Conservation (phyloP, 2,113 vertebrate genomes). For the Marmota flaviventris region DNA sequence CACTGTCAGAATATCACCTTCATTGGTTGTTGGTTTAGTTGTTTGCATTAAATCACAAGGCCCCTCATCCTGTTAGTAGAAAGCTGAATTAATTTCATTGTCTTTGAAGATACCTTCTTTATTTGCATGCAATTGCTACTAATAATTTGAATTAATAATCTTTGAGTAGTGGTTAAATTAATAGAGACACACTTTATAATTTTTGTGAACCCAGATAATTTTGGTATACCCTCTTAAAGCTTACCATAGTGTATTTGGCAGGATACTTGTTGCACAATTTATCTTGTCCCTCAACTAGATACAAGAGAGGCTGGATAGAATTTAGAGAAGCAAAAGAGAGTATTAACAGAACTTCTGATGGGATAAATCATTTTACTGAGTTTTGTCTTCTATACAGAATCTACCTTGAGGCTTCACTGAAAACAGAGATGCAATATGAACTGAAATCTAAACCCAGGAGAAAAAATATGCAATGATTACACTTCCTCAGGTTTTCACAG, state of each 20-base stretch:
- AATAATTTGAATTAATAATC: not conserved
- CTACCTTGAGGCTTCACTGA: not conserved
- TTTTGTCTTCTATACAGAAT: conserved; percentile 1
- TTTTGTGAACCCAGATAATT: not conserved
- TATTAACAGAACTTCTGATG: not conserved
- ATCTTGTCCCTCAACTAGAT: not conserved
- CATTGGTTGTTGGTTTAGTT: not conserved
- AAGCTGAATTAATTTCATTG: not conserved
- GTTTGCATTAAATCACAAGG: not conserved
- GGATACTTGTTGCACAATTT: not conserved
- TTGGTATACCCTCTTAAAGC: not conserved
- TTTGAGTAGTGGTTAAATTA: not conserved
- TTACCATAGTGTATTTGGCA: not conserved
- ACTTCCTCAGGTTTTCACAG: conserved; percentile 39
- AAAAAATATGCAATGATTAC: not conserved
- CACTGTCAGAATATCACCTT: not conserved
- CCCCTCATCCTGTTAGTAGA: not conserved
- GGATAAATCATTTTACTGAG: not conserved
- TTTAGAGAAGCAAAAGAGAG: conserved; percentile 30
- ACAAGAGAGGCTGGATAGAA: not conserved
- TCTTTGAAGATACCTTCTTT: not conserved
- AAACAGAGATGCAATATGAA: conserved; percentile 4
- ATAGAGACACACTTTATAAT: not conserved
- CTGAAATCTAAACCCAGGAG: conserved; percentile 14
- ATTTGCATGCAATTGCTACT: not conserved